A percentile compares a stretch with the other conserved stretches of the same genome.
Conservation (phyloP, 2,888 invertebrate genomes). For the Chromoteleia sp. region DNA sequence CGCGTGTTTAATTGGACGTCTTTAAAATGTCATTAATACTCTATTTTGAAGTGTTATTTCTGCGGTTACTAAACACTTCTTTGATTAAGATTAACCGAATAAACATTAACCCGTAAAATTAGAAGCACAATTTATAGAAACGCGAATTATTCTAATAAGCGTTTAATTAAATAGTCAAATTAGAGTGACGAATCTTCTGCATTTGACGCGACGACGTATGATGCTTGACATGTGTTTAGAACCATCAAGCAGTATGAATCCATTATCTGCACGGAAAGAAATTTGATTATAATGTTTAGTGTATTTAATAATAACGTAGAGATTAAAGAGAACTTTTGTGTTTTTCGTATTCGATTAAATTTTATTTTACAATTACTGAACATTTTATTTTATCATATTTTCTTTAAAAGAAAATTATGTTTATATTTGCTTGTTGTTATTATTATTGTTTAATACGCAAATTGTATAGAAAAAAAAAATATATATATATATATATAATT, state of each 20-base stretch:
- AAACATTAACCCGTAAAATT: neutral
- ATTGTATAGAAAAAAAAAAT: too few species aligned
- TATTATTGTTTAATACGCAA: too few species aligned
- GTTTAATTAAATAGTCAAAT: constrained; percentile 31
- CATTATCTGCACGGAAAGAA: neutral
- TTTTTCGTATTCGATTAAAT: too few species aligned
- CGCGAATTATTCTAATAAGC: constrained; percentile 12
- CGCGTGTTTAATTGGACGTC: neutral
- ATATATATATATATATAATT: too few species aligned
- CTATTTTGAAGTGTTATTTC: neutral
- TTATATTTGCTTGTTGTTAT: too few species aligned
- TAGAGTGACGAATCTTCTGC: constrained; percentile 21
- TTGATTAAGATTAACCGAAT: too few species aligned
- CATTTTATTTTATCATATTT: too few species aligned
- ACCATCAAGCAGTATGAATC: constrained; percentile 6
- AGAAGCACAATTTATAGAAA: neutral
- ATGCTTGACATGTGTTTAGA: constrained; percentile 26
- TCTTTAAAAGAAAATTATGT: too few species aligned
- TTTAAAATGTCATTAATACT: neutral
- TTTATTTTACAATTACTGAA: too few species aligned
- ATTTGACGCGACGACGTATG: constrained; percentile 13
- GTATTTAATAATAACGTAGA: too few species aligned
- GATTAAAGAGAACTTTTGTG: too few species aligned
- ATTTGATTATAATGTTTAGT: too few species aligned
- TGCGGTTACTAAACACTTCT: neutral